A percentile compares a stretch with the other conserved stretches of the same genome.
Evolutionary conservation across 2,797 vertebrate species (phyloP).

Genomic region (Gorsachius magnificus): DNA sequence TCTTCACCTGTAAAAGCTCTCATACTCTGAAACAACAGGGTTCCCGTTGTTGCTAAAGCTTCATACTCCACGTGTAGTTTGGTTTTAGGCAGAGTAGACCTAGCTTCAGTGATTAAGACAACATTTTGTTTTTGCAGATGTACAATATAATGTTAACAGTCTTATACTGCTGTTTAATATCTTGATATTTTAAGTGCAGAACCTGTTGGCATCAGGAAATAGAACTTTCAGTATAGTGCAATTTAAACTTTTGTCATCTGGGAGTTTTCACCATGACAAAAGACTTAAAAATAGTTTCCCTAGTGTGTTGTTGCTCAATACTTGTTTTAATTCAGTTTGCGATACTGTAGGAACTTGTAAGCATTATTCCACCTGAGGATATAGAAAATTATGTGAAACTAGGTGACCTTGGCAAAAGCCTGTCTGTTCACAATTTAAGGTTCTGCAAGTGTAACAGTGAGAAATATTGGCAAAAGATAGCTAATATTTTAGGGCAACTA

Average conservation of each 20-base stretch:
- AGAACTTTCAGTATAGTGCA: not conserved
- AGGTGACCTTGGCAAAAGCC: not conserved
- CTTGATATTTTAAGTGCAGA: not conserved
- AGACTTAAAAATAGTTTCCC: not conserved
- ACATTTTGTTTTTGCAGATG: not conserved
- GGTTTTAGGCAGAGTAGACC: not conserved
- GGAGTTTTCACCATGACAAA: not conserved
- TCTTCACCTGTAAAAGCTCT: not conserved
- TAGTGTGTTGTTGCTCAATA: not conserved
- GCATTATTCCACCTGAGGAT: not conserved
- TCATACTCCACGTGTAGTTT: not conserved
- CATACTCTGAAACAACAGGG: not conserved
- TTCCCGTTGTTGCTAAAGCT: not conserved
- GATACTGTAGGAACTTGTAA: not conserved
- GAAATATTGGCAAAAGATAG: not conserved
- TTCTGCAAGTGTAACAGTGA: not conserved
- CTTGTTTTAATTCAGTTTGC: not conserved
- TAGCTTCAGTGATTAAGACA: not conserved
- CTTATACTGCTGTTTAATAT: not conserved
- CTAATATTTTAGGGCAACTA: not conserved
- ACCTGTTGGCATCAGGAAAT: not conserved
- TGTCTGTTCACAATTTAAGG: not conserved
- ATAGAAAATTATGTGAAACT: not conserved
- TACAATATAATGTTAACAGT: not conserved
- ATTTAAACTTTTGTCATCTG: not conserved